These are phyloP conservation scores for Sinosuthora webbiana DNA, from an alignment of 2,113 vertebrate genomes.

Conservation along the genomic window DNA sequence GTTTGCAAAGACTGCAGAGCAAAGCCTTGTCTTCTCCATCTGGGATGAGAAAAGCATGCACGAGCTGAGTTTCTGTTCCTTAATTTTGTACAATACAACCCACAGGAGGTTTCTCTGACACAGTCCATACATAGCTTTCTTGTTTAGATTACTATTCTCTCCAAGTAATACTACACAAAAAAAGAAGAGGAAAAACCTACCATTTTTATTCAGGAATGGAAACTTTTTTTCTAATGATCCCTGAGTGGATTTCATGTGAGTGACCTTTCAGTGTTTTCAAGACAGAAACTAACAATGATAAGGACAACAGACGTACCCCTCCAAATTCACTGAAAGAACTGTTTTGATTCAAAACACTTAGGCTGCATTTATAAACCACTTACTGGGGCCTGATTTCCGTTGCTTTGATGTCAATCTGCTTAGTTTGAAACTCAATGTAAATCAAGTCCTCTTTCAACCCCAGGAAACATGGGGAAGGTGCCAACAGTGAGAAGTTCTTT, in stretches of 20 bases:
- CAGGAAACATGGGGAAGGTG: neutral
- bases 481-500: constrained; percentile 1
- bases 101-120: neutral
- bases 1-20: neutral
- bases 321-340: constrained; percentile 32
- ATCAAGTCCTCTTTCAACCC: constrained; percentile 24
- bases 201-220: neutral
- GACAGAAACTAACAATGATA: constrained; percentile 28
- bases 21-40: neutral
- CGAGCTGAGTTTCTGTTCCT: neutral
- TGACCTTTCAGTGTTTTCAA: constrained; percentile 3
- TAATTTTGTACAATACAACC: neutral
- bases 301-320: neutral
- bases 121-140: neutral
- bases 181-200: neutral
- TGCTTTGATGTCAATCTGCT: constrained; percentile 48
- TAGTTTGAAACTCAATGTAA: constrained; percentile 40
- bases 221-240: neutral
- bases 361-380: constrained; percentile 49
- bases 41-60: neutral
- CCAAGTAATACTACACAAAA: neutral
- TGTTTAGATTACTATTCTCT: neutral
- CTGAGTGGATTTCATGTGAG: neutral
- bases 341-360: constrained; percentile 61
- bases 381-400: constrained; percentile 30